Conservation (phyloP, 2,888 invertebrate species). For the Apamea sordens region DNA sequence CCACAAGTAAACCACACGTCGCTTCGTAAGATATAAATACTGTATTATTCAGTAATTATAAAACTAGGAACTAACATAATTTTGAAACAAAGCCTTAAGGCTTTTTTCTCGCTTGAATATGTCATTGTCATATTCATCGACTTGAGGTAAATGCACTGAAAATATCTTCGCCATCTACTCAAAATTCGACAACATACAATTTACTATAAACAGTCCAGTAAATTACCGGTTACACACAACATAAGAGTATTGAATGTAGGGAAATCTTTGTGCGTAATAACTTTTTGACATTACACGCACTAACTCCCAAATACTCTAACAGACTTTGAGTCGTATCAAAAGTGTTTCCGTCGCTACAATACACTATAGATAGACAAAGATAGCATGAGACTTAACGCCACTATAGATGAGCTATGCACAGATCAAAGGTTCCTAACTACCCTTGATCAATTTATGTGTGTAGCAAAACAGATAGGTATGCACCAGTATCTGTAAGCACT, state of each 20-base stretch:
- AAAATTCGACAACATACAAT: constrained; percentile 5
- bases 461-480: too few species aligned
- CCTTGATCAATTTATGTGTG: too few species aligned
- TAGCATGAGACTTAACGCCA: background rate
- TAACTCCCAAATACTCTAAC: background rate
- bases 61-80: background rate
- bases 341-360: background rate
- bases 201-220: background rate
- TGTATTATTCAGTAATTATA: background rate
- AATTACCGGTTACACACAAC: background rate
- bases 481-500: too few species aligned
- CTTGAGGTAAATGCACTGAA: constrained; percentile 10
- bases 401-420: background rate
- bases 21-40: too few species aligned
- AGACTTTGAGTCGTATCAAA: background rate
- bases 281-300: background rate
- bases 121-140: background rate
- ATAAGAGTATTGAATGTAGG: background rate
- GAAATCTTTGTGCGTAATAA: background rate
- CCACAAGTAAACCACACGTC: too few species aligned
- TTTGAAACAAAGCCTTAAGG: background rate
- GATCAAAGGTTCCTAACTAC: too few species aligned
- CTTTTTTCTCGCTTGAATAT: background rate
- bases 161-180: constrained; percentile 4
- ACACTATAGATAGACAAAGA: background rate